Evolutionary conservation across 2,888 invertebrate genomes (phyloP), one percentile per base, ranked within the genome.

Genomic region (Globia sparganii): DNA sequence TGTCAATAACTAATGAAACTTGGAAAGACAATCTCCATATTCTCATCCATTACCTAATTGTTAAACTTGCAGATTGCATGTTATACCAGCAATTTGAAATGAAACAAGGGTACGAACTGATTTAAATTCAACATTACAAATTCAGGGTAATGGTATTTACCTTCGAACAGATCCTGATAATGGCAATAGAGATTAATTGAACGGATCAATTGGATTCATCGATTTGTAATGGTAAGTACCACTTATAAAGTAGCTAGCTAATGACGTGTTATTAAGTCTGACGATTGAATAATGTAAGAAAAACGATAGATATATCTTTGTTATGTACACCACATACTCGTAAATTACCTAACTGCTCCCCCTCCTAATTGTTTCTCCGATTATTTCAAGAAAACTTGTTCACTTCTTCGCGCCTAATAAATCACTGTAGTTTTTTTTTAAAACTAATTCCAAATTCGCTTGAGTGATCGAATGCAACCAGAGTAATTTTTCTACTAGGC

Each of bases 141-240:
- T 81, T 80, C 81, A 72, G 49, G 43, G 13, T 76, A 80, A 76
- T 81, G 67, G 81, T 59, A 81, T 81, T 80, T 81, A 68, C 69
- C 71, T 72, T 72, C 58, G 28, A 59, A 76, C 59, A 31, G 67
- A 68, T 65, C 43, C 58, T 64, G 61, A 64, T 59, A 68, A 59
- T 75, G 71, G 76, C 49, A 43, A 13, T 21, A 15, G 67, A 49
- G 59, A 77, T 72, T 72, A 69, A 80, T 76, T 72, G 59, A 59
- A 67, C 21, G 25, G 40, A 71, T 78, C 37, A 28, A 53, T 77
- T 77, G 40, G 6, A 21, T 8, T 75, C 15, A 56, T 78, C 4
- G 34, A 58, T 28, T 31, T 61, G 25, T 58, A 58, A 58, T 58
- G 8, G 13, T 21, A 13, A 21, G 28, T 49, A 37, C 3, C 18